These are phyloP conservation scores for Semicossyphus pulcher DNA, from an alignment of 2,113 vertebrate genomes.

Conservation along the genomic window DNA sequence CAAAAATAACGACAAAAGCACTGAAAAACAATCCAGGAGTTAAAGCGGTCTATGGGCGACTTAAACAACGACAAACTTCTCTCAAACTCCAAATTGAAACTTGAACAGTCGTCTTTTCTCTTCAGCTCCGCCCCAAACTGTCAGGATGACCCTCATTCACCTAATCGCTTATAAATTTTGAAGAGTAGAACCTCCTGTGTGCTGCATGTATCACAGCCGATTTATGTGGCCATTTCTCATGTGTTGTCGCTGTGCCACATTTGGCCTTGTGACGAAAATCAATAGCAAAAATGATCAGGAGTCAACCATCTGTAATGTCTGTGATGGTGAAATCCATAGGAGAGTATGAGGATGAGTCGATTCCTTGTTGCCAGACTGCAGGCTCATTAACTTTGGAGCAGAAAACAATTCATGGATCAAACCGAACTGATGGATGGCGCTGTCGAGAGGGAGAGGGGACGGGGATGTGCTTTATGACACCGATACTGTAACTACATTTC, in stretches of 20 bases:
- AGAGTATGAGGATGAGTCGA: conserved; percentile 63
- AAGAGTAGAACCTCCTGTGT: conserved; percentile 30
- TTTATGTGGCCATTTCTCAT: conserved; percentile 64
- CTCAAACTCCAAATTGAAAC: neutral
- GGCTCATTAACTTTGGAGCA: conserved; percentile 59
- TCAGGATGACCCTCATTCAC: neutral
- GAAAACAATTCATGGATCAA: conserved; percentile 61
- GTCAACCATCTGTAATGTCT: conserved; percentile 65
- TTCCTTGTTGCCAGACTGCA: conserved; percentile 51
- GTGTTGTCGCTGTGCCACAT: conserved; percentile 36
- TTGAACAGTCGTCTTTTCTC: neutral
- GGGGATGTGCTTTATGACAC: conserved; percentile 39
- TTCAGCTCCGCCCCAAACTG: neutral
- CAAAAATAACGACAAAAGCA: too few species aligned
- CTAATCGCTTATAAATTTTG: neutral
- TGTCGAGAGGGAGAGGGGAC: conserved; percentile 22
- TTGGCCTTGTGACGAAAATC: conserved; percentile 73
- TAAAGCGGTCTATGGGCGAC: neutral
- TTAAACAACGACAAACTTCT: neutral
- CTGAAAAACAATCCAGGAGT: neutral
- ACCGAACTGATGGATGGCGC: conserved; percentile 36
- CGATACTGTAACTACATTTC: conserved; percentile 43
- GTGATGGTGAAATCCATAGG: conserved; percentile 53
- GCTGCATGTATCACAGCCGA: conserved; percentile 44
- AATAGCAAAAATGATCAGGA: conserved; percentile 70